Evolutionary conservation across 2,113 vertebrate species (phyloP).

Genomic region (Epinephelus cyanopodus): DNA sequence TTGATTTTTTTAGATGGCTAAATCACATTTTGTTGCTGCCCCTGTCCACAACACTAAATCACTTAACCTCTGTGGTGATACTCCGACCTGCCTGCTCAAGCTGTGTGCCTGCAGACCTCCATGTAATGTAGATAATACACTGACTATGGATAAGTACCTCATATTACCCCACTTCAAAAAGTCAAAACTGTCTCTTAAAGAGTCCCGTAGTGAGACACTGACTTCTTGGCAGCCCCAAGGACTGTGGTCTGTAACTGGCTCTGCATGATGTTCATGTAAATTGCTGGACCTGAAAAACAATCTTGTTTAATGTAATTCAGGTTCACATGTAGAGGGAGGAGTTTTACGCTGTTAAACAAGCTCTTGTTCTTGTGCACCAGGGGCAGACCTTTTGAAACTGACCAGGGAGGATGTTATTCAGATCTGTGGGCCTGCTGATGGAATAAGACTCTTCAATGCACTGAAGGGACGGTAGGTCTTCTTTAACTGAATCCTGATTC

Average conservation of each 20-base stretch:
- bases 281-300: not conserved
- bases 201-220: not conserved
- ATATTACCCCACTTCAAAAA: too few species aligned
- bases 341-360: not conserved
- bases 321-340: not conserved
- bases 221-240: not conserved
- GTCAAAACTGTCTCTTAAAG: too few species aligned
- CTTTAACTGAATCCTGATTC: not conserved
- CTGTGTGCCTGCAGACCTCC: too few species aligned
- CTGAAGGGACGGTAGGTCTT: constrained; percentile 91
- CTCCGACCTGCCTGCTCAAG: too few species aligned
- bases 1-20: too few species aligned
- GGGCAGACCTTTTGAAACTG: constrained; percentile 94
- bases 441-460: constrained; percentile 96
- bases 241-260: not conserved
- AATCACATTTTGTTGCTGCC: too few species aligned
- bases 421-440: constrained; percentile 98
- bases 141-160: too few species aligned
- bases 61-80: too few species aligned
- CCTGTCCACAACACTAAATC: too few species aligned
- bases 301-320: not conserved
- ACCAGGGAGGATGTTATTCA: constrained; percentile 98
- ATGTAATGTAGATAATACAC: too few species aligned
- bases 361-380: constrained; percentile 71
- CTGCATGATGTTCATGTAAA: not conserved